Conservation (phyloP, 2,888 invertebrate species). For the Lithosia quadra region DNA sequence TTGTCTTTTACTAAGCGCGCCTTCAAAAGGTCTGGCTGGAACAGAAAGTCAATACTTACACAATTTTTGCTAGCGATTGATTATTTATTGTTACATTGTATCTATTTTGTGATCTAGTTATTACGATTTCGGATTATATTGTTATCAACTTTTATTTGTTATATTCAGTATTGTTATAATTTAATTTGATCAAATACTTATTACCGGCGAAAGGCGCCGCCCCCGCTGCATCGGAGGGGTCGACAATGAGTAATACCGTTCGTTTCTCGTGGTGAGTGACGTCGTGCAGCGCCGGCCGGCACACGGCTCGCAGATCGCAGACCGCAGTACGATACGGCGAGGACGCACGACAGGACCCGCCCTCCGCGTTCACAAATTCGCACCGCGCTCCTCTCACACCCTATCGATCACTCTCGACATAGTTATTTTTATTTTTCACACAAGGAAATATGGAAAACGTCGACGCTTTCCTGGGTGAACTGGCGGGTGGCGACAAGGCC, state of each 20-base stretch:
- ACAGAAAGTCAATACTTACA: conserved; percentile 72
- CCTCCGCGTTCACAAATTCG: conserved; percentile 60
- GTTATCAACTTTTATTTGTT: conserved; percentile 23
- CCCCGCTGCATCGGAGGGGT: conserved; percentile 64
- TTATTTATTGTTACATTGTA: conserved; percentile 29
- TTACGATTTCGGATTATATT: conserved; percentile 13
- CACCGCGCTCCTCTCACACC: conserved; percentile 64
- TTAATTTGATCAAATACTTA: conserved; percentile 31
- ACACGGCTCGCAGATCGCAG: conserved; percentile 52
- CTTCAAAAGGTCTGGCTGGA: conserved; percentile 49
- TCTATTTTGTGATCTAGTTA: conserved; percentile 18
- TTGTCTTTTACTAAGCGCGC: conserved; percentile 50
- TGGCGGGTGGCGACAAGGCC: conserved; percentile 73
- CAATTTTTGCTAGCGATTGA: conserved; percentile 30
- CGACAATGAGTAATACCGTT: conserved; percentile 81
- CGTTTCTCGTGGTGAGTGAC: conserved; percentile 81
- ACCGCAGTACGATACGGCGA: conserved; percentile 76
- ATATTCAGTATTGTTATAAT: conserved; percentile 34
- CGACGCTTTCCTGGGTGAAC: conserved; percentile 72
- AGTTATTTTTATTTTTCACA: conserved; percentile 53
- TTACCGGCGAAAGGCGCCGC: conserved; percentile 58
- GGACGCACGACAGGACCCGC: conserved; percentile 76
- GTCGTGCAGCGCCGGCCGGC: conserved; percentile 71
- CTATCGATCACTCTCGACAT: conserved; percentile 66
- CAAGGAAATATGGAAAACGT: conserved; percentile 71